These are phyloP conservation scores for Pionites leucogaster DNA, from an alignment of 2,113 vertebrate species.

Conservation along the genomic window DNA sequence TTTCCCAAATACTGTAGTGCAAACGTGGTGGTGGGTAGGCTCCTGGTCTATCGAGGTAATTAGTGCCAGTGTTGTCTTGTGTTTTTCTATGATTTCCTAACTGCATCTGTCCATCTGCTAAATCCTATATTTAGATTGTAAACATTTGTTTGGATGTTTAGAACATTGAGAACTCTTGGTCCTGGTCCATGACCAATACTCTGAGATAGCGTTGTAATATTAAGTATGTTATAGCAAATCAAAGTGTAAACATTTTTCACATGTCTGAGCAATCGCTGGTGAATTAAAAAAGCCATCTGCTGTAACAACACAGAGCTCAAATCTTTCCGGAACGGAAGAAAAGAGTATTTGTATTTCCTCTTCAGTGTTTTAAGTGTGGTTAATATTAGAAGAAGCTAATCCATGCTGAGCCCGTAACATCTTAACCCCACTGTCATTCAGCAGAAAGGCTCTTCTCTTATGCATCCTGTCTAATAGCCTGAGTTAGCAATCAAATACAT, in stretches of 20 bases:
- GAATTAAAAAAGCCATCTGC: neutral
- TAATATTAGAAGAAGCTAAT: slow-evolving; percentile 2
- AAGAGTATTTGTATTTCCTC: neutral
- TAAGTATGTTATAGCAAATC: neutral
- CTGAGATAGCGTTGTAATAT: neutral
- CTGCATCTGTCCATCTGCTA: neutral
- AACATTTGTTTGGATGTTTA: neutral
- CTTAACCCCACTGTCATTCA: neutral
- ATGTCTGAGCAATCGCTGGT: neutral
- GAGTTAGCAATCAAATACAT: neutral
- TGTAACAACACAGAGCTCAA: neutral
- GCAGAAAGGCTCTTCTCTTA: neutral
- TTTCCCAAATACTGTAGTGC: neutral
- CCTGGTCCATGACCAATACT: neutral
- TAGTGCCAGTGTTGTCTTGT: neutral
- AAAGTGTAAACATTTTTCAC: neutral
- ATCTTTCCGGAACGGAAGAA: neutral
- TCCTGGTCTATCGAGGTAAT: neutral
- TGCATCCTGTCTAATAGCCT: neutral
- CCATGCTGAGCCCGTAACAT: neutral
- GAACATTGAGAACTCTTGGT: neutral
- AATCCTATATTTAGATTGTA: neutral
- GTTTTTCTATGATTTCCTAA: neutral
- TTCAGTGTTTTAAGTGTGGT: neutral
- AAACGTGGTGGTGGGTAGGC: neutral